A percentile compares a stretch with the other conserved stretches of the same genome.
Conservation (phyloP, 2,888 invertebrate genomes). For the Yponomeuta plumbellus region DNA sequence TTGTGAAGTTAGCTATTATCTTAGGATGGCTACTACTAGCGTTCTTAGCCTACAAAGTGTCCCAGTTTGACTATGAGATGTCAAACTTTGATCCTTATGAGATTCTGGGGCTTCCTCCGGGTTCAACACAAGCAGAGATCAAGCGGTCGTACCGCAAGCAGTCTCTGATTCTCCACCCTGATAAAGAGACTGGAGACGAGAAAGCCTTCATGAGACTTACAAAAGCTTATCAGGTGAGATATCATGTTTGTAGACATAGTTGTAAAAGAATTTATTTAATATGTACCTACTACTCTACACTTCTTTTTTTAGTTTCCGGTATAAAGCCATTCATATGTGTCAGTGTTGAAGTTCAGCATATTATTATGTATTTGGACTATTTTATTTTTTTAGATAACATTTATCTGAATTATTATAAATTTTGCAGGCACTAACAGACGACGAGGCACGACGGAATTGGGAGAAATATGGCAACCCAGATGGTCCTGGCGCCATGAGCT, state of each 20-base stretch:
- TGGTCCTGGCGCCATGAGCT: slow-evolving; percentile 99
- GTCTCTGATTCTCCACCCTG: slow-evolving; percentile 96
- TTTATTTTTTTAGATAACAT: not conserved
- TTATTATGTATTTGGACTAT: too few relatives aligned
- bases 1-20: slow-evolving; percentile 86
- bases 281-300: too few relatives aligned
- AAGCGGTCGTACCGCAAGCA: slow-evolving; percentile 97
- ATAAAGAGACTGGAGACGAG: slow-evolving; percentile 97
- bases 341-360: too few relatives aligned
- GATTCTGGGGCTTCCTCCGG: slow-evolving; percentile 92
- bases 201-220: slow-evolving; percentile 98
- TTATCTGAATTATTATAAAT: slow-evolving; percentile 16
- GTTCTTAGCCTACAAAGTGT: slow-evolving; percentile 92
- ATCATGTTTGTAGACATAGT: slow-evolving; percentile 5
- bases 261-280: too few relatives aligned
- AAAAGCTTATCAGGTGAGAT: slow-evolving; percentile 89
- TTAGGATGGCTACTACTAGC: slow-evolving; percentile 89
- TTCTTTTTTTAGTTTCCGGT: too few relatives aligned
- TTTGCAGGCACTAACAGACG: slow-evolving; percentile 93
- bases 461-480: slow-evolving; percentile 99
- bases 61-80: slow-evolving; percentile 98
- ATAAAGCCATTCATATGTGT: too few relatives aligned
- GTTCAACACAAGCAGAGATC: slow-evolving; percentile 91
- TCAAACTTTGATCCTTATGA: slow-evolving; percentile 99
- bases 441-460: slow-evolving; percentile 98